Evolutionary conservation across 2,797 vertebrate species (phyloP).

Genomic region (Cyprinodon diabolis): DNA sequence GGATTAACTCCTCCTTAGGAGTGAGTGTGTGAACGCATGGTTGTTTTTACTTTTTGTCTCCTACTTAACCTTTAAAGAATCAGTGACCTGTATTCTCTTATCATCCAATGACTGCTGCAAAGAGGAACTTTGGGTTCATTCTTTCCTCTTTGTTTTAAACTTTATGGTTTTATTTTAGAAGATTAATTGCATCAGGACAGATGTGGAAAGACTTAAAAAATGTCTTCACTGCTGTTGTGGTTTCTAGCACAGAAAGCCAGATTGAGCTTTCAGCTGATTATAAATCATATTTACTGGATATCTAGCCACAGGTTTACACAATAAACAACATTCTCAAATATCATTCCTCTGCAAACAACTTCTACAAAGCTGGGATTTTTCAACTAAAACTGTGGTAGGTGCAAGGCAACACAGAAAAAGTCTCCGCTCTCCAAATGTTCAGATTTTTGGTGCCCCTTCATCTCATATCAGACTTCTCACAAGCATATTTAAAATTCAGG

Average conservation of each 20-base stretch:
- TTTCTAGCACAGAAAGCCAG: constrained; percentile 22
- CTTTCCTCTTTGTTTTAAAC: not conserved
- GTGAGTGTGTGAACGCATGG: not conserved
- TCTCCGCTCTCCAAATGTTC: not conserved
- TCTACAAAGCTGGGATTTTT: not conserved
- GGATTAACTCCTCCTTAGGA: not conserved
- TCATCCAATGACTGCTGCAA: not conserved
- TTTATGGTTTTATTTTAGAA: not conserved
- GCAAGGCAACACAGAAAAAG: not conserved
- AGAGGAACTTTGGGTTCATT: not conserved
- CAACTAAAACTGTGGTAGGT: not conserved
- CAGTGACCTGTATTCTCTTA: not conserved
- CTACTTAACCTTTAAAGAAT: not conserved
- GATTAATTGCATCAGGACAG: not conserved
- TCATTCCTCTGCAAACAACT: not conserved
- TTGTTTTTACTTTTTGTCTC: not conserved
- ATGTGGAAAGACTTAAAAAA: not conserved
- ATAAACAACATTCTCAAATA: not conserved
- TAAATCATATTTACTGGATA: not conserved
- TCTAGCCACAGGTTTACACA: not conserved
- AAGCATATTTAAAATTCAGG: no score
- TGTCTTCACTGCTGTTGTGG: not conserved
- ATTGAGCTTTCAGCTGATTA: not conserved
- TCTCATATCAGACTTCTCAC: no score
- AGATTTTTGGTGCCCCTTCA: no score